Evolutionary conservation across 2,113 vertebrate genomes (phyloP).

Genomic region (Syngnathus scovelli): DNA sequence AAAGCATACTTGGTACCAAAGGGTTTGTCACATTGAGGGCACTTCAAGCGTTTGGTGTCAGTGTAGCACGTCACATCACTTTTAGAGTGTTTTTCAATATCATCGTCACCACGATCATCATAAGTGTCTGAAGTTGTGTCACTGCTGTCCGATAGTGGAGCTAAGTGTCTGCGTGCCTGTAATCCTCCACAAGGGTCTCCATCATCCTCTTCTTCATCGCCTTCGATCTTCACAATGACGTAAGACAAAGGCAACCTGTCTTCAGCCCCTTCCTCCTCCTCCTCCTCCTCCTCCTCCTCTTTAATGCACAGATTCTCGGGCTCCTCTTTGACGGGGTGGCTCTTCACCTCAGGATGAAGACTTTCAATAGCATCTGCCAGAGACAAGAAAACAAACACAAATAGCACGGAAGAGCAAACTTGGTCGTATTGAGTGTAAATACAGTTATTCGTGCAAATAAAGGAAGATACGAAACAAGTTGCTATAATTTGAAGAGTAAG

Average conservation of each 20-base stretch:
- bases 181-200: not conserved
- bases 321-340: not conserved
- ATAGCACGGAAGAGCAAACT: not conserved
- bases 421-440: not conserved
- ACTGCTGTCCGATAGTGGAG: not conserved
- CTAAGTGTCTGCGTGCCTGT: too few relatives aligned
- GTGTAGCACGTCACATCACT: not conserved
- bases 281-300: not conserved
- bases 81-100: not conserved
- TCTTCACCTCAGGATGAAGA: not conserved
- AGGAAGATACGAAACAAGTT: not conserved
- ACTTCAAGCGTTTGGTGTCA: not conserved
- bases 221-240: not conserved
- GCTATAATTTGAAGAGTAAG: not conserved
- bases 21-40: not conserved
- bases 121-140: not conserved
- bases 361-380: not conserved
- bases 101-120: not conserved
- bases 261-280: not conserved
- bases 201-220: not conserved
- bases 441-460: not conserved
- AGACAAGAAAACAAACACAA: not conserved
- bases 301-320: not conserved
- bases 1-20: not conserved
- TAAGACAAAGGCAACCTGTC: not conserved